Conservation (phyloP, 2,797 vertebrate genomes). For the Apogon hyalosoma region DNA sequence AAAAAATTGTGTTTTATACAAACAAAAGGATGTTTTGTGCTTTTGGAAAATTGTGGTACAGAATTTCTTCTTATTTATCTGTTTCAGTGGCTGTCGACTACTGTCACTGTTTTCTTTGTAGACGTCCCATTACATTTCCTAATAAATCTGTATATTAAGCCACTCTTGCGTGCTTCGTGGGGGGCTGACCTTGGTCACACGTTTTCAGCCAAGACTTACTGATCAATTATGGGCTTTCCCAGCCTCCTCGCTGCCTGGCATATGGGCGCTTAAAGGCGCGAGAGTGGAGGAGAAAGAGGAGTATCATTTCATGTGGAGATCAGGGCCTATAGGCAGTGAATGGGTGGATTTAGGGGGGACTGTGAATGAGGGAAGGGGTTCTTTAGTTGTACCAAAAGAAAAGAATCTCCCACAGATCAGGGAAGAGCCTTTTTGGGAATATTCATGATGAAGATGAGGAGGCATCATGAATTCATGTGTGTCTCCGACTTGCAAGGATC, state of each 20-base stretch:
- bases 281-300: conserved; percentile 84
- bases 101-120: conserved; percentile 55
- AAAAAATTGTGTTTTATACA: conserved; percentile 9
- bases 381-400: conserved; percentile 81
- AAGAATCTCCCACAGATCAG: conserved; percentile 84
- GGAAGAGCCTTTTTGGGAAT: conserved; percentile 88
- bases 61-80: conserved; percentile 35
- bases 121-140: conserved; percentile 60
- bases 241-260: conserved; percentile 85
- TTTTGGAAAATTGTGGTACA: conserved; percentile 17
- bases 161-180: conserved; percentile 77
- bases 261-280: conserved; percentile 86
- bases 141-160: conserved; percentile 74
- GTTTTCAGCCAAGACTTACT: conserved; percentile 87
- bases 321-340: conserved; percentile 85
- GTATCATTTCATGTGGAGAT: conserved; percentile 91
- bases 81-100: conserved; percentile 25
- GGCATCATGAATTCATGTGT: conserved; percentile 87
- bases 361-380: conserved; percentile 83
- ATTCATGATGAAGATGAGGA: conserved; percentile 92
- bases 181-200: conserved; percentile 80
- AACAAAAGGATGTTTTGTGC: background rate
- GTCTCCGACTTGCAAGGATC: conserved; percentile 82
- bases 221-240: conserved; percentile 91
- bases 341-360: conserved; percentile 83